These are phyloP conservation scores for Eremophila alpestris DNA, from an alignment of 2,797 vertebrate species.

Conservation along the genomic window DNA sequence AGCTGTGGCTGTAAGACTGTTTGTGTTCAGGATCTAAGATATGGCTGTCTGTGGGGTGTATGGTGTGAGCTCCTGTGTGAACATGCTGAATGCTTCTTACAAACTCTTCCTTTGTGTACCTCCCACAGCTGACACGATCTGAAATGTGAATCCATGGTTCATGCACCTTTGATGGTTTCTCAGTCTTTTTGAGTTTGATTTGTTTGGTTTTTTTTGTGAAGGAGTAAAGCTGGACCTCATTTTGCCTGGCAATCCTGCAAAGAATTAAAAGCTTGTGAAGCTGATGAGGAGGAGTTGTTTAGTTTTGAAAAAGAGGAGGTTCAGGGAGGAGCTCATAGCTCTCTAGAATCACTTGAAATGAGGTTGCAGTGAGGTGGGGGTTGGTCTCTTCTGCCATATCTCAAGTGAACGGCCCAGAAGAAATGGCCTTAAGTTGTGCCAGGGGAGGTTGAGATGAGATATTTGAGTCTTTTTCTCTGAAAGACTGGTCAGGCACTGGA, in stretches of 20 bases:
- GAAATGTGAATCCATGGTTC: neutral
- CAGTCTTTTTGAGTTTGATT: neutral
- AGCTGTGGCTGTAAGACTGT: neutral
- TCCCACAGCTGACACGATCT: accelerated
- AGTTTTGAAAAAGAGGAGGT: neutral
- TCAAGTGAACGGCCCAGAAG: neutral
- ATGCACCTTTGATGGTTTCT: neutral
- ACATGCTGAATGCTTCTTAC: too few relatives aligned
- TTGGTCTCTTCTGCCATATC: neutral
- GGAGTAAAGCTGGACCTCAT: neutral
- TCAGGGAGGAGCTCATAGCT: too few relatives aligned
- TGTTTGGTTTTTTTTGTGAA: neutral
- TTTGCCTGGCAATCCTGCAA: neutral
- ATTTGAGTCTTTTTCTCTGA: neutral
- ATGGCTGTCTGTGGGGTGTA: neutral
- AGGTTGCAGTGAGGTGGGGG: too few relatives aligned
- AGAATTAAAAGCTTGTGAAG: neutral
- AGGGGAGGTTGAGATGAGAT: neutral
- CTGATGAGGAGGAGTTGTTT: neutral
- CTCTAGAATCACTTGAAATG: neutral
- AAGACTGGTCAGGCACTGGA: neutral
- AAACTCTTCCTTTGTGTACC: neutral
- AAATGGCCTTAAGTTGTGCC: neutral
- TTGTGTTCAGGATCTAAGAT: neutral
- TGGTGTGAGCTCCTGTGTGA: neutral